These are phyloP conservation scores for Hyphantria cunea DNA, from an alignment of 1,140 invertebrate species.

Conservation along the genomic window DNA sequence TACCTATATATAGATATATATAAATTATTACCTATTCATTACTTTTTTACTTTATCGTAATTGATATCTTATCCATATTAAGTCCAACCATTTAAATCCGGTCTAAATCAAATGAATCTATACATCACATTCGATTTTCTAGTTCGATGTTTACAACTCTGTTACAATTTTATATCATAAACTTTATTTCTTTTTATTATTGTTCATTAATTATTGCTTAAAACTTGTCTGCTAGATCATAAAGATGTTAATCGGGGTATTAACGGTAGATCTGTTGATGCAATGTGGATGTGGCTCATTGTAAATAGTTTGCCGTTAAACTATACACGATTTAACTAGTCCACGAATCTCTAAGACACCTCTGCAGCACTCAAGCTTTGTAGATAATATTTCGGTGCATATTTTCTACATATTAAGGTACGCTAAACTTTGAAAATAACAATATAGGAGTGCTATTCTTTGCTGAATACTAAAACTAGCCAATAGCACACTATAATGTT, in stretches of 20 bases:
- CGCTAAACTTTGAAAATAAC: too few relatives aligned
- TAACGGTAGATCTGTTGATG: constrained; percentile 15
- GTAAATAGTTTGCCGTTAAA: background rate
- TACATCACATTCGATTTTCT: constrained; percentile 70
- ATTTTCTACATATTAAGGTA: too few relatives aligned
- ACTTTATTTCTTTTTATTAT: constrained; percentile 61
- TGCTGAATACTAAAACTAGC: too few relatives aligned
- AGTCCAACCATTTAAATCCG: constrained; percentile 25
- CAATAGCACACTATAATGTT: too few relatives aligned
- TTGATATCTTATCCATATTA: constrained; percentile 41
- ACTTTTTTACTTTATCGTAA: too few relatives aligned
- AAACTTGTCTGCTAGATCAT: constrained; percentile 28
- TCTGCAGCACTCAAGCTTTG: too few relatives aligned
- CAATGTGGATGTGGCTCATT: background rate
- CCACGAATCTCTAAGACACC: too few relatives aligned
- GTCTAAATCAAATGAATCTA: constrained; percentile 55
- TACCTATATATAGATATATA: too few relatives aligned
- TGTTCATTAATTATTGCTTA: constrained; percentile 59
- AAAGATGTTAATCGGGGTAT: constrained; percentile 26
- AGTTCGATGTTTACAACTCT: constrained; percentile 71
- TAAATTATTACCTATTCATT: too few relatives aligned
- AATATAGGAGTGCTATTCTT: too few relatives aligned
- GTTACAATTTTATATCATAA: constrained; percentile 74
- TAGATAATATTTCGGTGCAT: too few relatives aligned
- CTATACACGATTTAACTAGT: too few relatives aligned